Evolutionary conservation across 2,113 vertebrate genomes (phyloP), one percentile per base, ranked within the genome.

Genomic region (Hippocampus mohnikei): DNA sequence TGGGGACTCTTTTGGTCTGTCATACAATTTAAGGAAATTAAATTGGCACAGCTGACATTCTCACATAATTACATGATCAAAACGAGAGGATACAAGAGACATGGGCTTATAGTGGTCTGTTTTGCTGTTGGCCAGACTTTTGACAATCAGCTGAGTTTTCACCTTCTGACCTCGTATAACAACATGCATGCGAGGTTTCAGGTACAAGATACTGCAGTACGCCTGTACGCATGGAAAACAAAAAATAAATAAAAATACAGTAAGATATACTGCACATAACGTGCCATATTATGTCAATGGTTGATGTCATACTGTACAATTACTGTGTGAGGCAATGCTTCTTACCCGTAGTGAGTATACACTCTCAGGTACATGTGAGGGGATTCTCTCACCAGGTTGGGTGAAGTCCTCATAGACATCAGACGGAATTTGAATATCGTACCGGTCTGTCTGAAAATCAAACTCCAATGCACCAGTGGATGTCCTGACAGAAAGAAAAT

Each of bases 131-230:
- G 96, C 96, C 65, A 99, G 92, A 71, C 94, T 98, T 88, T 98
- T 98, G 2, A 94, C 94, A 53, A 99, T 93, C 15, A 98, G 92
- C 75, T 97, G 92, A n/a, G 95, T 94, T 89, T 95, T 95, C 64
- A 98, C 97, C 67, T 96, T 98, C 74, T 94, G 92, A 69, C 96
- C 95, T 52, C 94, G 91, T 16, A 99, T 82, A 81, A 95, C 91
- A 71, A 99, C 94, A 86, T 97, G 96, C 96, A 98, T 98, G 73
- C 91, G 93, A 81, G 96, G 97, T 75, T 97, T 99, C 83, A 98
- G 84, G 82, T 98, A 99, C n/a, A 99, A 89, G 85, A 99, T 95
- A 67, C 95, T 96, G 88, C 95, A 96, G 53, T 98, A 99, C 8
- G 95, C 95, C 97, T 99, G 76, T 0, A 42, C 0, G 50, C 40